Evolutionary conservation across 2,797 vertebrate genomes (phyloP), one percentile per base, ranked within the genome.

Genomic region (Oreonectes daqikongensis): DNA sequence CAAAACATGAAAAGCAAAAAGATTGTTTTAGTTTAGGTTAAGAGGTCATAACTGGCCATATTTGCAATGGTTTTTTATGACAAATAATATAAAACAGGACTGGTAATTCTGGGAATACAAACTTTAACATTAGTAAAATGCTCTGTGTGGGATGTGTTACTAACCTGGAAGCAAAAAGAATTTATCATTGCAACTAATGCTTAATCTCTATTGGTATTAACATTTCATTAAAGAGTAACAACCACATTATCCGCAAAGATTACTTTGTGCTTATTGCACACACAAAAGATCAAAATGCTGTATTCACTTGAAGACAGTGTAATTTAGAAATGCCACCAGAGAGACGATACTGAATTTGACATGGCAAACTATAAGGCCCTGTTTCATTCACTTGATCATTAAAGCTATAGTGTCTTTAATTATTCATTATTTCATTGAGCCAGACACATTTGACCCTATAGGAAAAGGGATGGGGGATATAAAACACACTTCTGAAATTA

Each of bases 341-440:
- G 9, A 74, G 44, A 50, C 17, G 1, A 38, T 65, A 50, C 48
- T 28, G 52, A 74, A 74, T 52, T 74, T 53, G 2, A 65, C 24
- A 28, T 28, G 24, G 26, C 22, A 28, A 63, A 22, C 46, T 24
- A 26, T 26, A 64, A 11, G 38, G 15, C 6, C 50, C 24, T 6
- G 0, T 73, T 46, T 53, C 2, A 40, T 50, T 52, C 18, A 24
- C 10, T 26, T n/a, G 4, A 72, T 9, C 11, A 50, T 50, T 4
- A 22, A 53, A n/a, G n/a, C 20, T 42, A 35, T 35, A 8, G 32
- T 35, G 4, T 35, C 1, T 35, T 35, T 0, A 35, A 35, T 35
- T 35, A 35, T 35, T n/a, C n/a, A n/a, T n/a, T n/a, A n/a, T n/a
- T n/a, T n/a, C n/a, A n/a, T n/a, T n/a, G n/a, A n/a, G n/a, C n/a